phyloP scores from a whole-genome alignment of 2,113 vertebrate species.

The Brevimyrus niger region DNA sequence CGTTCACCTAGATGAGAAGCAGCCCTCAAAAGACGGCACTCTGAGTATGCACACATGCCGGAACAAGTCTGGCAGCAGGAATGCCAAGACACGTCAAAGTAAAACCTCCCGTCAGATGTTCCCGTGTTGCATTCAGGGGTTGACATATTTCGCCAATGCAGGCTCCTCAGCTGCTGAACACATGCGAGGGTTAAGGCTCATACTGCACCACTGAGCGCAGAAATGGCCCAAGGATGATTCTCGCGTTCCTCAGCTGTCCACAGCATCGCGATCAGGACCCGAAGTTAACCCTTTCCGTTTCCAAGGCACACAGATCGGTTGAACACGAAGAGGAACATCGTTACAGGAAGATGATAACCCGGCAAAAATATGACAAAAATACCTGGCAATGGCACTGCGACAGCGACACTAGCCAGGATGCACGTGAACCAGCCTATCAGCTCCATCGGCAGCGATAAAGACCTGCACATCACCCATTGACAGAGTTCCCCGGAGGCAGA shows the following conservation, averaged over 20 bases:
- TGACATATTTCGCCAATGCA: neutral
- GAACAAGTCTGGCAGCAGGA: neutral
- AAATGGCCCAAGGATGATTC: neutral
- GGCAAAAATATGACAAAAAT: neutral
- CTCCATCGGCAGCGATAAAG: neutral
- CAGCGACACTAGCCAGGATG: neutral
- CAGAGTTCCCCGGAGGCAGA: neutral
- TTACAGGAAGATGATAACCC: neutral
- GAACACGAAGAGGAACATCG: neutral
- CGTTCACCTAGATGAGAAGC: neutral
- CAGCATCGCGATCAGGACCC: no score
- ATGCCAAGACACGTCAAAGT: neutral
- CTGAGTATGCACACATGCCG: conserved; percentile 4
- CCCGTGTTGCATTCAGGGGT: neutral
- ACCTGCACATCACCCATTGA: neutral
- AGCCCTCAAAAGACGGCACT: neutral
- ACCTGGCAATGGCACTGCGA: neutral
- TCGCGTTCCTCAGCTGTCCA: neutral
- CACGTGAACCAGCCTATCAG: neutral
- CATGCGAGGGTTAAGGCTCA: neutral
- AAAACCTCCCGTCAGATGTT: neutral
- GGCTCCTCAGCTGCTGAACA: neutral
- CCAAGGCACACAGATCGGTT: neutral
- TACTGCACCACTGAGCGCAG: neutral
- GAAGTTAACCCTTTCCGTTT: neutral